Evolutionary conservation across 1,140 invertebrate genomes (phyloP), one percentile per base, ranked within the genome.

Genomic region (Leptinotarsa lineolata): DNA sequence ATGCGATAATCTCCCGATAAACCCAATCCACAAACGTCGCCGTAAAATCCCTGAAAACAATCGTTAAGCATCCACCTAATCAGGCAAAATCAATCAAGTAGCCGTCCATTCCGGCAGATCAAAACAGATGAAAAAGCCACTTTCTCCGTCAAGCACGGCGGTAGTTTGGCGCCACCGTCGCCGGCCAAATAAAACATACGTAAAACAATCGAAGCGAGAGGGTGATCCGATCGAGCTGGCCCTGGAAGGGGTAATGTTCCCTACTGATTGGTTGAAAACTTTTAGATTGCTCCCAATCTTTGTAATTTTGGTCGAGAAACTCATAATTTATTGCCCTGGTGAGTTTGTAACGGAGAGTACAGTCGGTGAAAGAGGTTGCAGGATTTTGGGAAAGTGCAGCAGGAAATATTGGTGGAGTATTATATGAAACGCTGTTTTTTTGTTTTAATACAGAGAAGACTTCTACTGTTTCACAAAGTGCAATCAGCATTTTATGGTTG

Each of bases 251-350:
- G 68, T 77, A 75, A 76, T 78, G 75, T 59, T 68, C 64, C 74
- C 68, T 74, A 69, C 73, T 77, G 79, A 82, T 82, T 82, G 81
- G 81, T 77, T 78, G 80, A 81, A 81, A 82, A 82, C 79, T 82
- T 82, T 82, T 79, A 80, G 80, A 82, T 82, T 81, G 79, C 76
- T 81, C 77, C 80, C 80, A 80, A 81, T 81, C 80, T 82, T 81
- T 70, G 81, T 81, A 81, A 81, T 82, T 82, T 82, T 81, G 81
- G 80, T 81, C 78, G 78, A 77, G 80, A 79, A 82, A 82, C 74
- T 81, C 80, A 81, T 81, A 82, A 82, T 81, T 82, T 82, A 82
- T 82, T 81, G 78, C 80, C 73, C 59, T 68, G 74, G 73, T 70
- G 59, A 72, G 73, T 72, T 69, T 74, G 72, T 76, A 69, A 76